These are phyloP conservation scores for Clytia hemisphaerica DNA, from an alignment of 30 jellyfish, hydroid and myxozoan species.

Conservation along the genomic window DNA sequence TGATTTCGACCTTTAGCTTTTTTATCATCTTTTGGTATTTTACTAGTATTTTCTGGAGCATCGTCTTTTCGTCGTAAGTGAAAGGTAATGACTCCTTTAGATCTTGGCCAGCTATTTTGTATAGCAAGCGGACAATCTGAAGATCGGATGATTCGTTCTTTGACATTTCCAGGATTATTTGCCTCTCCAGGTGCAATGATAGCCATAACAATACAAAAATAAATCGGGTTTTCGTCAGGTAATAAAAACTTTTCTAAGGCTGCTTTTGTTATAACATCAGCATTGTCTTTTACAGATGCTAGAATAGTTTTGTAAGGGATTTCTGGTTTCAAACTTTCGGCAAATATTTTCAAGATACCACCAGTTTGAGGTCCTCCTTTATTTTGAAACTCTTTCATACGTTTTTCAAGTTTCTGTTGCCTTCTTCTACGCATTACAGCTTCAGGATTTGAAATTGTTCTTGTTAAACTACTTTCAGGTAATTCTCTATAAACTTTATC, in stretches of 20 bases:
- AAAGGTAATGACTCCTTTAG: conserved; percentile 83
- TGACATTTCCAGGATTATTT: conserved; percentile 53
- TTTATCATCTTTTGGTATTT: conserved; percentile 3
- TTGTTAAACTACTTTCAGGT: conserved; percentile 82
- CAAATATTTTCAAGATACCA: conserved; percentile 91
- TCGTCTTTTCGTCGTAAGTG: conserved; percentile 62
- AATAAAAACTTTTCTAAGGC: conserved; percentile 88
- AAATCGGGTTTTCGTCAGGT: conserved; percentile 68
- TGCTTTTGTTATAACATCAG: conserved; percentile 75
- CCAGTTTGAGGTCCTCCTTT: conserved; percentile 87
- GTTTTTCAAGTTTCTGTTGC: conserved; percentile 78
- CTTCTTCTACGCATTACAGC: conserved; percentile 93
- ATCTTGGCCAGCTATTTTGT: conserved; percentile 95
- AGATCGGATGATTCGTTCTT: conserved; percentile 69
- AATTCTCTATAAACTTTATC: conserved; percentile 66
- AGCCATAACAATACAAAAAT: conserved; percentile 88
- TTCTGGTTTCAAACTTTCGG: conserved; percentile 93
- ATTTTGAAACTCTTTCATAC: conserved; percentile 61
- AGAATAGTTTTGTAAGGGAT: conserved; percentile 91
- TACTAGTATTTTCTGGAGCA: conserved; percentile 33
- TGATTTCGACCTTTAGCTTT: conserved; percentile 34
- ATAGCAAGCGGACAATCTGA: conserved; percentile 90
- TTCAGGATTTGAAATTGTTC: conserved; percentile 88
- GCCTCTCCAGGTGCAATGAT: conserved; percentile 87
- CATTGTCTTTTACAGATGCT: conserved; percentile 69